Percentiles rank a stretch among this genome's conserved stretches.
Conservation (phyloP, 2,888 invertebrate genomes). For the Cephus pygmeus region DNA sequence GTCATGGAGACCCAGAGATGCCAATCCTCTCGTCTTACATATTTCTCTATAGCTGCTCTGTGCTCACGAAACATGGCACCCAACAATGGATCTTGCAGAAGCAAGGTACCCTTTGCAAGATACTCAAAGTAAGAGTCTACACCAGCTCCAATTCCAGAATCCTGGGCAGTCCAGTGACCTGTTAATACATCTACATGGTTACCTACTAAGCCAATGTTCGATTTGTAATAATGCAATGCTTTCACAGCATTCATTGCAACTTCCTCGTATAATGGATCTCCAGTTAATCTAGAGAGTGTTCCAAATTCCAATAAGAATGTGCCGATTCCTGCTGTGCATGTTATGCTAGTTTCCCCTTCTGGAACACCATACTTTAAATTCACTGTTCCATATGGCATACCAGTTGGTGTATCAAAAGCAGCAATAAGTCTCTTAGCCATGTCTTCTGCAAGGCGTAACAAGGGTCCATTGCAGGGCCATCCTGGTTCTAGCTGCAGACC, state of each 20-base stretch:
- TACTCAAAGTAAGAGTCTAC: constrained; percentile 99
- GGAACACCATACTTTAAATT: constrained; percentile 93
- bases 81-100: constrained; percentile 90
- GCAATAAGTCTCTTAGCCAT: constrained; percentile 92
- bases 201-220: constrained; percentile 89
- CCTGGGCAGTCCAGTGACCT: constrained; percentile 97
- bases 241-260: constrained; percentile 92
- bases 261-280: constrained; percentile 94
- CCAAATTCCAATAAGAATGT: constrained; percentile 98
- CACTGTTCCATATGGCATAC: constrained; percentile 99
- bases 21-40: constrained; percentile 96
- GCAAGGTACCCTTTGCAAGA: constrained; percentile 93
- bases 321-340: constrained; percentile 98
- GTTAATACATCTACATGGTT: constrained; percentile 97
- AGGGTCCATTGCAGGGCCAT: constrained; percentile 97
- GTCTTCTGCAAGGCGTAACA: constrained; percentile 92
- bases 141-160: constrained; percentile 96
- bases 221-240: constrained; percentile 87
- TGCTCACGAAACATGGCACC: constrained; percentile 91
- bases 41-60: constrained; percentile 81
- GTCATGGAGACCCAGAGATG: constrained; percentile 99
- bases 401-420: constrained; percentile 89
- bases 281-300: constrained; percentile 90
- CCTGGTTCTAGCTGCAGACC: constrained; percentile 87
- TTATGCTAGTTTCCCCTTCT: constrained; percentile 92